Conservation (phyloP, 2,113 vertebrate species). For the Alethe castanea region DNA sequence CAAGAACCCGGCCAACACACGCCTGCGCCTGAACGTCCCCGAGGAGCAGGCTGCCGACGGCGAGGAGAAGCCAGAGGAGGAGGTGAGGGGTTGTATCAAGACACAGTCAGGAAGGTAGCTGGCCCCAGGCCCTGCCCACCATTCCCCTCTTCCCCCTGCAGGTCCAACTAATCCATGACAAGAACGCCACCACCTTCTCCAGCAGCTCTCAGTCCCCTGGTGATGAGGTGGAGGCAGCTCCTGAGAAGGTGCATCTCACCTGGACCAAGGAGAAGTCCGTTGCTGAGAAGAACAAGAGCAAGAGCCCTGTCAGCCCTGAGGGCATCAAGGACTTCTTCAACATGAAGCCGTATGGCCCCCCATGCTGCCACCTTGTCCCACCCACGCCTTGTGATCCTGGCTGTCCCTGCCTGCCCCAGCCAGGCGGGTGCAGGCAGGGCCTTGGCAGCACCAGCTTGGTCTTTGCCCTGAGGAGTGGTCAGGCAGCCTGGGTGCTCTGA, state of each 20-base stretch:
- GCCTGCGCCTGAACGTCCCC: slow-evolving; percentile 86
- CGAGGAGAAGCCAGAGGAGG: slow-evolving; percentile 93
- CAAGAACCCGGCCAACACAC: slow-evolving; percentile 88
- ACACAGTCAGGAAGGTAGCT: slow-evolving; percentile 41
- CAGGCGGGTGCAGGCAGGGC: neutral
- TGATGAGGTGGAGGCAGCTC: slow-evolving; percentile 81
- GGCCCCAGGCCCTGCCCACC: neutral
- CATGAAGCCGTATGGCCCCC: slow-evolving; percentile 95
- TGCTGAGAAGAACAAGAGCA: slow-evolving; percentile 87
- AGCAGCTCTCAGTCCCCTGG: slow-evolving; percentile 83
- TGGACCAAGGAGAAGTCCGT: slow-evolving; percentile 94
- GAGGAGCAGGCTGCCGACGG: slow-evolving; percentile 84
- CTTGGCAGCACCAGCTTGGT: neutral
- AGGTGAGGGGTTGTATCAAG: slow-evolving; percentile 73
- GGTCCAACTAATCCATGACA: slow-evolving; percentile 97
- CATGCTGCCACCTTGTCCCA: neutral
- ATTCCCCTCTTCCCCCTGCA: slow-evolving; percentile 37
- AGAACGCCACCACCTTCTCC: slow-evolving; percentile 85
- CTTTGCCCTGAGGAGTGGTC: neutral
- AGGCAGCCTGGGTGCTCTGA: neutral
- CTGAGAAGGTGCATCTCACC: slow-evolving; percentile 94
- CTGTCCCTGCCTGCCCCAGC: neutral
- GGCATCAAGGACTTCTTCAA: slow-evolving; percentile 98
- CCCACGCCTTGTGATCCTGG: fast-evolving
- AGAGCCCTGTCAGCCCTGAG: slow-evolving; percentile 86